A percentile compares a stretch with the other conserved stretches of the same genome.
Conservation (phyloP, 2,888 invertebrate genomes). For the Drosophila aldrichi region DNA sequence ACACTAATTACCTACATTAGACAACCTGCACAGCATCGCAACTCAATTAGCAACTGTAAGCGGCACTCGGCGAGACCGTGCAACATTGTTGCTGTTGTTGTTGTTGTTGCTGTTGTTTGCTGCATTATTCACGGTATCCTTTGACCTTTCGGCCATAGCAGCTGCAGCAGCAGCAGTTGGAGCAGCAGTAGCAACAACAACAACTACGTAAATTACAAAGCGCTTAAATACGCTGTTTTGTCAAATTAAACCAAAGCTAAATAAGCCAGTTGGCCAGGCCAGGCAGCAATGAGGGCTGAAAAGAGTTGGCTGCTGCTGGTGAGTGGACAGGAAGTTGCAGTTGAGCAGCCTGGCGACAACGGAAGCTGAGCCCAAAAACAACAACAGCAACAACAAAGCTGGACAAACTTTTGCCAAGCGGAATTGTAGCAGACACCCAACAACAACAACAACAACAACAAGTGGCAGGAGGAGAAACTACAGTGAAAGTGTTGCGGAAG, state of each 20-base stretch:
- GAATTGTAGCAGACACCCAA: conserved; percentile 62
- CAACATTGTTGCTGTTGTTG: conserved; percentile 25
- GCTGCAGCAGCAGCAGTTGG: background rate
- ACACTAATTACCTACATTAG: conserved; percentile 74
- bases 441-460: conserved; percentile 3
- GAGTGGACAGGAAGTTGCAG: conserved; percentile 44
- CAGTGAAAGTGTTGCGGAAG: conserved; percentile 64
- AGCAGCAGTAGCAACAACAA: background rate
- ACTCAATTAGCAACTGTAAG: conserved; percentile 77
- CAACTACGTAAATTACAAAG: conserved; percentile 42
- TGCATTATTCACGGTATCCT: conserved; percentile 60
- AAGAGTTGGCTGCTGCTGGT: background rate
- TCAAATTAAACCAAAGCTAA: conserved; percentile 74
- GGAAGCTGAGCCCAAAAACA: conserved; percentile 56
- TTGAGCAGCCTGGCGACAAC: conserved; percentile 57
- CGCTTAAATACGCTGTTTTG: conserved; percentile 69
- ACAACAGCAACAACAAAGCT: conserved; percentile 30
- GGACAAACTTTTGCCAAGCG: conserved; percentile 55
- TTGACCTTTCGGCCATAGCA: conserved; percentile 61
- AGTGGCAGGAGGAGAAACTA: conserved; percentile 18
- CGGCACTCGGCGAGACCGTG: conserved; percentile 41
- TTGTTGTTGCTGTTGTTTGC: conserved; percentile 28
- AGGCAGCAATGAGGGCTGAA: background rate
- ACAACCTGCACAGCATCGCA: conserved; percentile 73
- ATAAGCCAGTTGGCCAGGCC: conserved; percentile 52